Conservation (phyloP, 1,140 invertebrate species). For the Daktulosphaira vitifoliae region DNA sequence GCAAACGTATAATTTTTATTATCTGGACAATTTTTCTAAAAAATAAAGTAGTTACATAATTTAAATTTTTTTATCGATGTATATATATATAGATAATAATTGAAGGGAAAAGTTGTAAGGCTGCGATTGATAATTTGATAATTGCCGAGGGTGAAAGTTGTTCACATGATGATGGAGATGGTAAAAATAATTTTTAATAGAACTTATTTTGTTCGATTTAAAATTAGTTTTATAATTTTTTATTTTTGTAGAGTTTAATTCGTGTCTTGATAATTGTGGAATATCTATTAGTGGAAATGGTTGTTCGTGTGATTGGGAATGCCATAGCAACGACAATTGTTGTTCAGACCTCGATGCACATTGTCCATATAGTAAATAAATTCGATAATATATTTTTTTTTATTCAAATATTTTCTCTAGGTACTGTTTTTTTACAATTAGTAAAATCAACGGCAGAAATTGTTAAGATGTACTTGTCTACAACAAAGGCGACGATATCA, state of each 20-base stretch:
- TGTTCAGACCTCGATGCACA: background rate
- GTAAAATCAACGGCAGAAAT: background rate
- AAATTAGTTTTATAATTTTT: background rate
- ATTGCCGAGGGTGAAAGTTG: constrained; percentile 6
- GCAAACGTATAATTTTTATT: too few species aligned
- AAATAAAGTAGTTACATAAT: background rate
- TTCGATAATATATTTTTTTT: background rate
- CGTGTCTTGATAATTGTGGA: constrained; percentile 12
- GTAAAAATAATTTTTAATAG: background rate
- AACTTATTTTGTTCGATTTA: background rate
- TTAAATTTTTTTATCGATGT: background rate
- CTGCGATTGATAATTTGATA: constrained; percentile 17
- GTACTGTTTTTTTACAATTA: background rate
- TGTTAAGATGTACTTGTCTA: background rate
- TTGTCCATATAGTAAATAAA: constrained; percentile 9
- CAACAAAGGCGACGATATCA: background rate
- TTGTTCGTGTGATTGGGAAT: constrained; percentile 24
- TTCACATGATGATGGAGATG: background rate
- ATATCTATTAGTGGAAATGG: background rate
- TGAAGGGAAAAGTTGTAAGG: constrained; percentile 7
- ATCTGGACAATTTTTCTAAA: background rate
- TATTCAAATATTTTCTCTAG: background rate
- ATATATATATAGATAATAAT: constrained; percentile 3
- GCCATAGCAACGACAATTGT: background rate
- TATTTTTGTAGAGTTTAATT: background rate